Evolutionary conservation across 2,797 vertebrate species (phyloP).

Genomic region (Pristis pectinata): DNA sequence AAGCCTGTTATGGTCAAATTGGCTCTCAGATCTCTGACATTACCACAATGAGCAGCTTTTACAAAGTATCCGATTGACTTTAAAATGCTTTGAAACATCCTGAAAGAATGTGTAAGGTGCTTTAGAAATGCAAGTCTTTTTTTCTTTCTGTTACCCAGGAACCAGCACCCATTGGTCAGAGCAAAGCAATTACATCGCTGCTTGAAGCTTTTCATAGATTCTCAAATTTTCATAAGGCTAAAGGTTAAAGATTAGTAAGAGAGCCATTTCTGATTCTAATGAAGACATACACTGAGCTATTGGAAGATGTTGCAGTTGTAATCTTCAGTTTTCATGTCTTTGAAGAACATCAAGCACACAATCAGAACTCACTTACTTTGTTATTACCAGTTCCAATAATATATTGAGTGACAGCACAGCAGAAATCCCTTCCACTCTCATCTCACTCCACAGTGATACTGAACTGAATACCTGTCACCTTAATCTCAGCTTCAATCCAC

Average conservation of each 20-base stretch:
- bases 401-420: not conserved
- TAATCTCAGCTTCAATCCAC: not conserved
- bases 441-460: not conserved
- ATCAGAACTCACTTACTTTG: not conserved
- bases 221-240: not conserved
- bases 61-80: not conserved
- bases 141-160: not conserved
- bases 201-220: not conserved
- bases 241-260: not conserved
- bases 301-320: not conserved
- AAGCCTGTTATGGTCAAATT: not conserved
- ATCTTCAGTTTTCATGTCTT: not conserved
- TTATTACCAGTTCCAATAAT: not conserved
- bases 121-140: not conserved
- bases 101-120: not conserved
- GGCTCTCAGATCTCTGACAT: not conserved
- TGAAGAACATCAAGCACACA: not conserved
- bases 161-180: not conserved
- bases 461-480: not conserved
- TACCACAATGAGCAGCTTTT: too few relatives aligned
- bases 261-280: not conserved
- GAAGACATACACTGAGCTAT: not conserved
- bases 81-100: not conserved
- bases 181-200: not conserved
- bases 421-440: not conserved